Base-by-base conservation (phyloP, 2,797 vertebrate species). In the Tapirus indicus region DNA sequence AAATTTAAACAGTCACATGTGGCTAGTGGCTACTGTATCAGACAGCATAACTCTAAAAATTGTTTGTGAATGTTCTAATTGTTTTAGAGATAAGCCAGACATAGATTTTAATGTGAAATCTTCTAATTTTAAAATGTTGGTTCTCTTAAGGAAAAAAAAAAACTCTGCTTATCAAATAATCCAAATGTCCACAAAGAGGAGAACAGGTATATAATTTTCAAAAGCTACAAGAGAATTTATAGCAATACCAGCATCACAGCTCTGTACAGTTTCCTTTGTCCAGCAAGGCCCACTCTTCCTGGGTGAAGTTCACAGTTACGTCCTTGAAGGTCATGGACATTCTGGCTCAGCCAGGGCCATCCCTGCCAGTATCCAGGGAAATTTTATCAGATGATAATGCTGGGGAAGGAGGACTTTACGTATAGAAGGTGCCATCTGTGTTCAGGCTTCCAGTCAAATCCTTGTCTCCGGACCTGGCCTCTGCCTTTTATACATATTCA, bases 31-130 rank as follows among this genome's bases (percentile, higher is more conserved):
- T 95, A 23, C 0, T 52, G 21, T 47, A 72, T 1, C 71, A 4
- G 56, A 54, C 16, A 72, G 44, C 21, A 32, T 23, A 54, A 95
- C 13, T 87, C 66, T 78, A 74, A 38, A 87, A 56, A 87, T 11
- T 49, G 12, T 44, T 47, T 62, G 35, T 56, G 2, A 95, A 38
- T 17, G 21, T 20, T 56, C 11, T 64, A 74, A 38, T 47, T 74
- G 49, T 90, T 84, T 56, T n/a, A 56, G 87, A 21, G n/a, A 71
- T 56, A 74, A 80, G 25, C 18, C 41, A 92, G 52, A 92, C 83
- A 83, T 49, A 87, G 11, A 60, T 49, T 92, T 88, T 87, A 75
- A 68, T 41, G n/a, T 23, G 32, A 92, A 95, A 68, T 92, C 17
- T 90, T 77, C 25, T 10, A 47, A 88, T 83, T 83, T 75, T 75